Evolutionary conservation across 2,113 vertebrate genomes (phyloP), one percentile per base, ranked within the genome.

Genomic region (Pedionomus torquatus): DNA sequence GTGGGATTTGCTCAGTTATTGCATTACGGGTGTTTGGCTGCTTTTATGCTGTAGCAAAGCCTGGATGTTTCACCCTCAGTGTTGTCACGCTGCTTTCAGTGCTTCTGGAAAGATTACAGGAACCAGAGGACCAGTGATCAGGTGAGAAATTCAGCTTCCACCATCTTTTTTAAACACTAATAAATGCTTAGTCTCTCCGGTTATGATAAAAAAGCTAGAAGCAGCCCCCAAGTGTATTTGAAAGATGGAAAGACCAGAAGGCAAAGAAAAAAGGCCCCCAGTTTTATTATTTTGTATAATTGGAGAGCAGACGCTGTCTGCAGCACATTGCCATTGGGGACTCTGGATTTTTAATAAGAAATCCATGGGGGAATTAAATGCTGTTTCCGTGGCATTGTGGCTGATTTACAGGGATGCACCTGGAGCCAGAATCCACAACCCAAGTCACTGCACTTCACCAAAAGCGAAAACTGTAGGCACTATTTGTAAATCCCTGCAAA

Each of bases 251-350:
- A 83, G 71, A 95, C 83, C 76, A 94, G 92, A 75, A 93, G 83
- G 95, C 85, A 94, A 88, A 91, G 85, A 31, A 86, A 79, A 90
- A 80, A 77, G n/a, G 31, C 16, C 41, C 23, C 41, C 16, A 51
- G 63, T 86, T 96, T 96, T 97, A 95, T 94, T 96, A 92, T 95
- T 96, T 94, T 74, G 51, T 93, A 93, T 93, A 95, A 97, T 93
- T 93, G 92, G 86, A 91, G 61, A 95, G 83, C 92, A 96, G 95
- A 95, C 83, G 35, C 77, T 82, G 92, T 93, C 90, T 93, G 86
- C 43, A 91, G 39, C 37, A 49, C 5, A 2, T 44, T 85, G 57
- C 66, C 95, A 31, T 3, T 51, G 20, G 94, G 92, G 90, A 96
- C 83, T 52, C 57, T 4, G 44, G 25, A 92, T 95, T 95, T 96